Percentiles rank a stretch among this genome's conserved stretches.
These are phyloP conservation scores for Microcebus ravelobensis DNA, from an alignment of 2,113 vertebrate species.

Conservation along the genomic window DNA sequence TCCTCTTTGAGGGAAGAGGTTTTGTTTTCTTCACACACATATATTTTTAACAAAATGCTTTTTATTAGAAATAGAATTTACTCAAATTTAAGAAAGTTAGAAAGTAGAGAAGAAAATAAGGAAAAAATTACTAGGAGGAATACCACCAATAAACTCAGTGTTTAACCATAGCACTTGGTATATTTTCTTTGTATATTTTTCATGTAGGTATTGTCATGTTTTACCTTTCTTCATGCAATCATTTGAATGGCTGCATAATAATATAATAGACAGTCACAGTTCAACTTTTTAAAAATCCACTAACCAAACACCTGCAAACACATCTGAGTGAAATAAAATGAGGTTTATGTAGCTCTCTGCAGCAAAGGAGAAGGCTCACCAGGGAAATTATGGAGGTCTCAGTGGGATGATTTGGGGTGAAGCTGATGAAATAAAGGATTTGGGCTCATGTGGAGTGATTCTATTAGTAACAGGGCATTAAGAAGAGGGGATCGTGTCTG, in stretches of 20 bases:
- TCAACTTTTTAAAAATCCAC: background rate
- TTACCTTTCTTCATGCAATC: background rate
- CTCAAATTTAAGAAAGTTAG: background rate
- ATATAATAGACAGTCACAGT: background rate
- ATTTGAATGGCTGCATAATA: background rate
- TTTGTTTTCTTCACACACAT: background rate
- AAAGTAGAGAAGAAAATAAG: constrained; percentile 3
- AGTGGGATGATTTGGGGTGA: background rate
- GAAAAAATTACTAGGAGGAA: background rate
- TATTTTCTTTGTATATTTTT: background rate
- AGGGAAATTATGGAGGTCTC: background rate
- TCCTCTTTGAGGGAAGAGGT: background rate
- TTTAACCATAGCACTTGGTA: background rate
- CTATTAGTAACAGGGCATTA: background rate
- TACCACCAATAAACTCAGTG: background rate
- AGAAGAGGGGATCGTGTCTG: background rate
- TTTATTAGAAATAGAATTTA: background rate
- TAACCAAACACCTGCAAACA: background rate
- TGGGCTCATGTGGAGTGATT: background rate
- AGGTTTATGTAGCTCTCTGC: no score
- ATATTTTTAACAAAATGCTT: background rate
- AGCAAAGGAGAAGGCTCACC: fast-evolving
- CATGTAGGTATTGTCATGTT: no score
- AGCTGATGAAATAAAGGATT: background rate
- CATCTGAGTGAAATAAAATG: background rate